Evolutionary conservation across 2,797 vertebrate species (phyloP), one percentile per base, ranked within the genome.

Genomic region (Mico argentatus): DNA sequence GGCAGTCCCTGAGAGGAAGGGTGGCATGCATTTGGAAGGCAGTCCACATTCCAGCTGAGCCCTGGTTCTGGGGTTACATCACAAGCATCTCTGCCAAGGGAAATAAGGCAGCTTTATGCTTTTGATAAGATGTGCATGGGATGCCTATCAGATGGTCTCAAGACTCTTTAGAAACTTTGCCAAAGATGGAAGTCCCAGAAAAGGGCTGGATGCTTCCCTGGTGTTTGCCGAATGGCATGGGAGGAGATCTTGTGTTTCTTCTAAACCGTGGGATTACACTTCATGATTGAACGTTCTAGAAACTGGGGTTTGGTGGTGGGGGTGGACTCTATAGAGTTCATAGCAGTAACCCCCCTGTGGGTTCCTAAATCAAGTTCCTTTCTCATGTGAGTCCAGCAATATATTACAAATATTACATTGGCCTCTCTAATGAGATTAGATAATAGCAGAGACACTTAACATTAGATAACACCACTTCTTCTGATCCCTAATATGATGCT

Each of bases 31-130:
- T 83, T 89, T 88, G 77, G 94, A 91, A 96, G 72, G 64, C 82
- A 46, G 36, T 77, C 59, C 46, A 20, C 73, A 77, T 85, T 90
- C 86, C 77, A 79, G 77, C 2, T 10, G 77, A 33, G 57, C 80
- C 22, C 41, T 90, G 88, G 76, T 90, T 84, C 73, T 86, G 70
- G 48, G 83, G 79, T 84, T 91, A 48, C 17, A 67, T 89, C 92
- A 82, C 33, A 59, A 84, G 27, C 52, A 24, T 61, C 80, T 93
- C 52, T 94, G 95, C 97, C 90, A 93, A 93, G 87, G 80, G 88
- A 95, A 94, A 91, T 77, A 81, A 79, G 46, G 52, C 52, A 36
- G 33, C 67, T 83, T 79, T 50, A 36, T 26, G 75, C 92, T 90
- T 87, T 90, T 87, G 80, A 88, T 83, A 72, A 92, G 44, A 94